Conservation (phyloP, 1,140 invertebrate genomes). For the Dendrolimus punctatus region DNA sequence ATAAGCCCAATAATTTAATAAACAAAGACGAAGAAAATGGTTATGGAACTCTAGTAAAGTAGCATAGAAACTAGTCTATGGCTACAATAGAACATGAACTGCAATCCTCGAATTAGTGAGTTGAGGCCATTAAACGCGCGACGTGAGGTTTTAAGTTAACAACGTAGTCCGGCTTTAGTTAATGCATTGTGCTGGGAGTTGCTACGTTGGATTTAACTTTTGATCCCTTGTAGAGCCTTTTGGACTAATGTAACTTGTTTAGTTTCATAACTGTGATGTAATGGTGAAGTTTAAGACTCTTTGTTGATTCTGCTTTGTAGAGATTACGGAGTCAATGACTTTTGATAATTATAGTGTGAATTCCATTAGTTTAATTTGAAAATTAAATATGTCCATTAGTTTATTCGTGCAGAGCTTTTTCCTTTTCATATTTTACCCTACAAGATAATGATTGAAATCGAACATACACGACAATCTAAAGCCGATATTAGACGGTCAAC, state of each 20-base stretch:
- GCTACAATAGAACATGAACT: constrained; percentile 4
- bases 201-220: not conserved
- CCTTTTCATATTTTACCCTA: too few species aligned
- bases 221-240: not conserved
- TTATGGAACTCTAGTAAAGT: not conserved
- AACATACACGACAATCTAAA: too few species aligned
- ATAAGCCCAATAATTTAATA: not conserved
- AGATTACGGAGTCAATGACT: too few species aligned
- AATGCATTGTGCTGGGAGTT: not conserved
- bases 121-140: not conserved
- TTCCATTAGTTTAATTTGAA: too few species aligned
- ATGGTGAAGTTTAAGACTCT: too few species aligned
- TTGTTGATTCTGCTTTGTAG: too few species aligned
- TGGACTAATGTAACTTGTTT: constrained; percentile 1
- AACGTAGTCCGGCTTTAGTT: constrained; percentile 2
- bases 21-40: too few species aligned
- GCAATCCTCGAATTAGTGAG: constrained; percentile 7
- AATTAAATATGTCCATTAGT: too few species aligned
- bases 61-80: not conserved
- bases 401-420: too few species aligned
- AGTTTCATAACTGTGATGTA: not conserved
- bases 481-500: too few species aligned
- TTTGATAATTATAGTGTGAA: too few species aligned
- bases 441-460: too few species aligned
- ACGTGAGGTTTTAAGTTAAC: constrained; percentile 14